phyloP scores from a whole-genome alignment of 2,113 vertebrate species.

The Lutjanus erythropterus region DNA sequence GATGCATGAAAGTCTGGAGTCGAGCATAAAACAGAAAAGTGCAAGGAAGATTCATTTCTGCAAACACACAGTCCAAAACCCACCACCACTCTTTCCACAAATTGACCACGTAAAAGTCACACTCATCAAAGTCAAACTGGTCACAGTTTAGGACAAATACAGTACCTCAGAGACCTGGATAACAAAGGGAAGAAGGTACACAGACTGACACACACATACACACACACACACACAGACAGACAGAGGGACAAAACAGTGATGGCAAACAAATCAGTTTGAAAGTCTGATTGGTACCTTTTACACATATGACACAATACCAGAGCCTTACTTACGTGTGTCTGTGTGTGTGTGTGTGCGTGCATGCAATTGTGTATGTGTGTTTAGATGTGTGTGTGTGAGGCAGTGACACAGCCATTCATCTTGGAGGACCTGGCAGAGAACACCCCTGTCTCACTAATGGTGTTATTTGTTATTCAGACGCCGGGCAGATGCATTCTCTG shows the following conservation, averaged over 20 bases:
- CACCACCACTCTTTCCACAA: neutral
- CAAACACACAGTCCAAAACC: neutral
- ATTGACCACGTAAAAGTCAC: neutral
- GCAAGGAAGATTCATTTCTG: neutral
- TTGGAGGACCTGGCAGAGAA: slow-evolving; percentile 67
- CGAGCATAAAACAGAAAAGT: neutral
- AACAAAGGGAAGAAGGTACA: neutral
- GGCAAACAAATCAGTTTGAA: slow-evolving; percentile 38
- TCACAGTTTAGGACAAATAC: neutral
- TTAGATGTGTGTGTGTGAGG: slow-evolving; percentile 5
- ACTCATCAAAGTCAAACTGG: neutral
- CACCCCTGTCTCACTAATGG: slow-evolving; percentile 69
- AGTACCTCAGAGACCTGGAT: neutral
- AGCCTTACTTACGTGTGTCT: neutral
- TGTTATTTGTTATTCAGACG: slow-evolving; percentile 77
- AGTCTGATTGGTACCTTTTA: slow-evolving; percentile 59
- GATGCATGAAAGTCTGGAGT: neutral
- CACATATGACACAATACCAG: slow-evolving; percentile 43
- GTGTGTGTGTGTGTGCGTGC: slow-evolving; percentile 32
- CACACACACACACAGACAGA: neutral
- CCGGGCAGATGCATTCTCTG: slow-evolving; percentile 68
- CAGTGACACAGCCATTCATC: slow-evolving; percentile 66
- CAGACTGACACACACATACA: neutral
- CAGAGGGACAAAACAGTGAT: neutral
- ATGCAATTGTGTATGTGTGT: slow-evolving; percentile 33